Conservation (phyloP, 2,888 invertebrate genomes). For the Heteropelma amictum region DNA sequence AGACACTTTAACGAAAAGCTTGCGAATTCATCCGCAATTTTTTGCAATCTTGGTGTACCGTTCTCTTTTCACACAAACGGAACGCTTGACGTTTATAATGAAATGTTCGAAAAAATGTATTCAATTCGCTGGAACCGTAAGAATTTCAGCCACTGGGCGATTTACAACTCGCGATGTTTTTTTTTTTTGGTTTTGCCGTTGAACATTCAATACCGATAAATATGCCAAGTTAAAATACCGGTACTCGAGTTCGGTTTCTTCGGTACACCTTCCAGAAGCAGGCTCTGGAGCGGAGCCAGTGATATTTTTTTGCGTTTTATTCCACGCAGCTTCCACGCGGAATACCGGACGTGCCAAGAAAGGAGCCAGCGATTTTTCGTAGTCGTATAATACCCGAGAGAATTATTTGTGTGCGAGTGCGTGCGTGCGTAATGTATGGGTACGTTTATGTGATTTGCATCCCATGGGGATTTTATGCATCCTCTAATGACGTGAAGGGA, state of each 20-base stretch:
- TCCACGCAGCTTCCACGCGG: slow-evolving; percentile 21
- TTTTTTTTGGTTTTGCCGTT: background rate
- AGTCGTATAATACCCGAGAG: slow-evolving; percentile 9
- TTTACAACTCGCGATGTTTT: background rate
- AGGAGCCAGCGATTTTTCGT: slow-evolving; percentile 44
- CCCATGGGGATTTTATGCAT: slow-evolving; percentile 20
- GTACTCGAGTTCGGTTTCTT: slow-evolving; percentile 3
- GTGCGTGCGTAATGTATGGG: background rate
- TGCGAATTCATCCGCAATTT: too few relatives aligned
- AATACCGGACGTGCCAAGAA: slow-evolving; percentile 45
- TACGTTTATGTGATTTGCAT: slow-evolving; percentile 28
- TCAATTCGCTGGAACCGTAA: too few relatives aligned
- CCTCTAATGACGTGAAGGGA: slow-evolving; percentile 19
- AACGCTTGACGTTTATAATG: too few relatives aligned
- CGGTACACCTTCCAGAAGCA: slow-evolving; percentile 7
- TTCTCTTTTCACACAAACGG: too few relatives aligned
- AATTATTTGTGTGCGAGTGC: slow-evolving; percentile 13
- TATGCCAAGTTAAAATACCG: slow-evolving; percentile 10
- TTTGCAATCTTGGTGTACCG: too few relatives aligned
- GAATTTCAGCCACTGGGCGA: too few relatives aligned
- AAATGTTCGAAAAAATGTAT: too few relatives aligned
- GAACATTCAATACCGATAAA: background rate
- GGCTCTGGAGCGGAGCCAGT: slow-evolving; percentile 45
- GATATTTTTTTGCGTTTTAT: slow-evolving; percentile 7
- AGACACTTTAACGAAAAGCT: too few relatives aligned